Base-by-base conservation (phyloP, 2,888 invertebrate genomes). In the Ophioninae sp. region DNA sequence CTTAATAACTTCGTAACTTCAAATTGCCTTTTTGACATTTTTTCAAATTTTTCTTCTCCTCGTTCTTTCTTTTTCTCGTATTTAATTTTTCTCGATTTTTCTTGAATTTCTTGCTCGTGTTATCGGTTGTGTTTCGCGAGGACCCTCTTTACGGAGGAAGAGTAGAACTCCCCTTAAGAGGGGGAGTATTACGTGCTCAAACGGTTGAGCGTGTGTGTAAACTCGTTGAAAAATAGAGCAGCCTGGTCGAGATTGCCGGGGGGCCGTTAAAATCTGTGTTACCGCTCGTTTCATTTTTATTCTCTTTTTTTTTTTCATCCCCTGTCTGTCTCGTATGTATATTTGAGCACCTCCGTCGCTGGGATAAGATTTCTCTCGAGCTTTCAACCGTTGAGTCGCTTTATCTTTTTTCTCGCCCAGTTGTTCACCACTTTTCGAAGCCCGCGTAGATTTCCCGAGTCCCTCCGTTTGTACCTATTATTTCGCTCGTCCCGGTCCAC, bases 211-310 rank as follows among this genome's bases (percentile, higher is more conserved):
- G 85, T 85, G 87, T 85, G 87, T 86, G 87, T 84, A 87, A 88
- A 87, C 87, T 86, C 85, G 86, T 85, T 89, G 89, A 90, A 90
- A 91, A 90, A 90, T 89, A 87, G 89, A 89, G 88, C 90, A 89
- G 88, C 88, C 81, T 85, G 85, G 87, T 86, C 84, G 85, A 83
- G 86, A 85, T 85, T 82, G 89, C 89, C 88, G 80, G 87, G 85
- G 87, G 88, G 87, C 30, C 87, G 88, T 90, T 88, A 88, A 90
- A 89, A 89, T 89, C 86, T 86, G 86, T 86, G 83, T 79, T 86
- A 83, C 85, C 81, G 80, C 85, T 63, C 39, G 30, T 30, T 30
- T 30, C 30, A 2, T 30, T 30, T 69, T 69, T 44, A 20, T 17
- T 6, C 6, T 41, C 22, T 17, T n/a, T n/a, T 17, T 30, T n/a